A percentile compares a stretch with the other conserved stretches of the same genome.
phyloP scores from a whole-genome alignment of 2,888 invertebrate species.

The Dascillus cervinus region DNA sequence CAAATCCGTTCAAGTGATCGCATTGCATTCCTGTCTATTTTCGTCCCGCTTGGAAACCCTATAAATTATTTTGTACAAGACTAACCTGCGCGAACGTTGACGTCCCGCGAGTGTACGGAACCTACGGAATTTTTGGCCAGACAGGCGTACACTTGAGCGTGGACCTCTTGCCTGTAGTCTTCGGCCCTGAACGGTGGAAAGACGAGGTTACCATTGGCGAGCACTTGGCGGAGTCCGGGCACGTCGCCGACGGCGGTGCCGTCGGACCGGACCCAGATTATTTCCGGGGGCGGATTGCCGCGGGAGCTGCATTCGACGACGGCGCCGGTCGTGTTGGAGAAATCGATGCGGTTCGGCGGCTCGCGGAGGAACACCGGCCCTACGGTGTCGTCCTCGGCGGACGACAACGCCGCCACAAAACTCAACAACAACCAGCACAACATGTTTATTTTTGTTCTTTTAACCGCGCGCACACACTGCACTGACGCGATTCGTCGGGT shows the following conservation, averaged over 20 bases:
- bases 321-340: conserved; percentile 89
- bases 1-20: too few relatives aligned
- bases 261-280: conserved; percentile 88
- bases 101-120: conserved; percentile 83
- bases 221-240: conserved; percentile 61
- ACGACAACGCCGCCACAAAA: conserved; percentile 8
- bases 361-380: conserved; percentile 90
- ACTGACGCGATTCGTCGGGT: too few relatives aligned
- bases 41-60: too few relatives aligned
- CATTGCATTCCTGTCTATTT: too few relatives aligned
- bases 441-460: too few relatives aligned
- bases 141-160: conserved; percentile 90
- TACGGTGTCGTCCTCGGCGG: conserved; percentile 34
- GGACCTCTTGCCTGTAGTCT: conserved; percentile 88
- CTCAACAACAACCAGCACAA: neutral
- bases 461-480: too few relatives aligned
- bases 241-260: conserved; percentile 88
- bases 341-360: conserved; percentile 85
- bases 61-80: too few relatives aligned
- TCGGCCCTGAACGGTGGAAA: conserved; percentile 93
- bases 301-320: conserved; percentile 87
- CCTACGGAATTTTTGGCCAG: conserved; percentile 84
- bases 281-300: conserved; percentile 83
- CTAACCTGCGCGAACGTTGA: conserved; percentile 91
- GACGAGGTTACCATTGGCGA: conserved; percentile 86